A percentile compares a stretch with the other conserved stretches of the same genome.
Evolutionary conservation across 2,888 invertebrate species (phyloP).

Genomic region (Orchestes rusci): DNA sequence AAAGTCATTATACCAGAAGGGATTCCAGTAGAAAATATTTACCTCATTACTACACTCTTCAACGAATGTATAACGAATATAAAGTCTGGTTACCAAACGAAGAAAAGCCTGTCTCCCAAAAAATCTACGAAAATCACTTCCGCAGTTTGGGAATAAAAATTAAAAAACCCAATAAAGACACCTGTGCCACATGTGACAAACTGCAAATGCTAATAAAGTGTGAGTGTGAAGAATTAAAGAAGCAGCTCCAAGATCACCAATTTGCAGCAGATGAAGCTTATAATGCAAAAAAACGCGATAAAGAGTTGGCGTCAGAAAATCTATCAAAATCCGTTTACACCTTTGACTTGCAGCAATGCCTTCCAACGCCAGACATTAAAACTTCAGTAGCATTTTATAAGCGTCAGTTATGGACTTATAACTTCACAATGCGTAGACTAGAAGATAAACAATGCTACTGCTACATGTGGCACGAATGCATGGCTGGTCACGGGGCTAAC

Average conservation of each 20-base stretch:
- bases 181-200: no score
- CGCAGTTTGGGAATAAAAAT: no score
- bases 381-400: constrained; percentile 1
- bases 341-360: neutral
- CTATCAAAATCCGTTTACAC: neutral
- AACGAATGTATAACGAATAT: no score
- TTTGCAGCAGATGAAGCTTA: neutral
- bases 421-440: neutral
- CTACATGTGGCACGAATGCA: neutral
- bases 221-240: no score
- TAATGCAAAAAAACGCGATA: constrained; percentile 1
- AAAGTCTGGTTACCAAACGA: no score
- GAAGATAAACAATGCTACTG: neutral
- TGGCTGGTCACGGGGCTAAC: neutral
- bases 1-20: no score
- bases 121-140: no score
- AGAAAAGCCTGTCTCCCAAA: no score
- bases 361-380: constrained; percentile 2
- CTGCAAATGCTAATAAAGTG: no score
- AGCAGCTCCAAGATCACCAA: neutral
- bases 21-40: no score
- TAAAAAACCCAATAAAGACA: no score
- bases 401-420: constrained; percentile 4
- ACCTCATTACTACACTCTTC: no score
- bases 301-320: neutral